Conservation (phyloP, 2,888 invertebrate species). For the Lasioglossum vierecki region DNA sequence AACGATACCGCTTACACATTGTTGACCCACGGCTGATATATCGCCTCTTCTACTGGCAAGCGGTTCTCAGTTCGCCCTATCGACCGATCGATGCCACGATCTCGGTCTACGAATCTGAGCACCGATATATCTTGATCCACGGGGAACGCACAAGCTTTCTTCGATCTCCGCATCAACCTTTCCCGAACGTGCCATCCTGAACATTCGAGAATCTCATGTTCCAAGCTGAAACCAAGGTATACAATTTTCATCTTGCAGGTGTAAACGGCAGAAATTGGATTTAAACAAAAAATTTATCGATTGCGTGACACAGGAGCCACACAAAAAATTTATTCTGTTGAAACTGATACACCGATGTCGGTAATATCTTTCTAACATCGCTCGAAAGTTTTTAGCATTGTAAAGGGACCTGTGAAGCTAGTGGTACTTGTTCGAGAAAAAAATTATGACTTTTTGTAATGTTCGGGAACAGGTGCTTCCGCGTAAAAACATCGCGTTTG, state of each 20-base stretch:
- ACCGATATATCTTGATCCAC: constrained; percentile 34
- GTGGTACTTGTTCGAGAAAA: not conserved
- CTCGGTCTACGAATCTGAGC: constrained; percentile 9
- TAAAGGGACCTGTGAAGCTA: not conserved
- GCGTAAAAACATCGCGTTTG: not conserved
- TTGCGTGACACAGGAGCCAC: no score
- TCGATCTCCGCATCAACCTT: not conserved
- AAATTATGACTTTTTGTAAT: not conserved
- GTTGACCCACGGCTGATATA: constrained; percentile 82
- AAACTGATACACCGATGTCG: no score
- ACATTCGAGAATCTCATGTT: not conserved
- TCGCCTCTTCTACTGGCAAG: constrained; percentile 75
- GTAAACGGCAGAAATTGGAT: no score
- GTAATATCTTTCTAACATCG: no score
- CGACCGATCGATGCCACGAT: constrained; percentile 60
- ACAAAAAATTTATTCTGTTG: no score
- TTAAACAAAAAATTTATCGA: no score
- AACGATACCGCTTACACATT: constrained; percentile 79
- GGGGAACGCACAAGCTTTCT: not conserved
- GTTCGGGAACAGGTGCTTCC: not conserved
- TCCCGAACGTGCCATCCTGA: not conserved
- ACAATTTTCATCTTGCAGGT: not conserved
- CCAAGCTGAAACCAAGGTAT: not conserved
- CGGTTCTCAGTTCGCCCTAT: constrained; percentile 74
- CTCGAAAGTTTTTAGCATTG: no score